Base-by-base conservation (phyloP, 1,140 invertebrate species). In the Onthophagus taurus region DNA sequence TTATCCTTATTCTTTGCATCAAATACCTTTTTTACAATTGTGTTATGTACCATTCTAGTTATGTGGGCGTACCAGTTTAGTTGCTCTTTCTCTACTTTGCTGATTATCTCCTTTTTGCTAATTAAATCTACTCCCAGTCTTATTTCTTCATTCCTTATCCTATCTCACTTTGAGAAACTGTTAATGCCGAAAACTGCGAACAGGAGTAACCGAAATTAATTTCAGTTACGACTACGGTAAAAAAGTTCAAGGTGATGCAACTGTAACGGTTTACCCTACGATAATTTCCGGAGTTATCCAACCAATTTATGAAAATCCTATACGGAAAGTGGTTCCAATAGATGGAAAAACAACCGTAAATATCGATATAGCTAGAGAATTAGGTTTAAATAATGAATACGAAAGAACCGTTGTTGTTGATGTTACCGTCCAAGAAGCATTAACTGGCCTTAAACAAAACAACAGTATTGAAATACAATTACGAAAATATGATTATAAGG, bases 381-480 rank as follows among this genome's bases (percentile, higher is more conserved):
- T 85, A 2, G 73, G 75, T 44, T 56, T 86, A 6, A 77, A 73
- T 4, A 82, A 85, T 55, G 83, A 86, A 47, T 86, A 78, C 21
- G 79, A 82, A 45, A 70, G 85, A 50, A 75, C 76, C 16, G 72
- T 90, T 9, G 75, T 81, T 42, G 71, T 91, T 34, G 83, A 89
- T 58, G 86, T 83, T 0, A 72, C 79, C 11, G 74, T 91, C 1
- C 84, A 88, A 65, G 89, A 92, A 68, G 76, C 73, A 33, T 66
- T 85, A 43, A 90, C 87, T 2, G 77, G 83, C 14, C 70, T 85
- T 47, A 75, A 81, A 52, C 89, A 92, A 60, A 95, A 93, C 65
- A 74, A 76, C 7, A 77, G 85, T 0, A 66, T 76, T 0, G 73
- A 77, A 47, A 71, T 92, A 42, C 77, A 77, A 12, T 63, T 94